These are phyloP conservation scores for Drosophila prosaltans DNA, from an alignment of 1,140 invertebrate species.

Conservation along the genomic window DNA sequence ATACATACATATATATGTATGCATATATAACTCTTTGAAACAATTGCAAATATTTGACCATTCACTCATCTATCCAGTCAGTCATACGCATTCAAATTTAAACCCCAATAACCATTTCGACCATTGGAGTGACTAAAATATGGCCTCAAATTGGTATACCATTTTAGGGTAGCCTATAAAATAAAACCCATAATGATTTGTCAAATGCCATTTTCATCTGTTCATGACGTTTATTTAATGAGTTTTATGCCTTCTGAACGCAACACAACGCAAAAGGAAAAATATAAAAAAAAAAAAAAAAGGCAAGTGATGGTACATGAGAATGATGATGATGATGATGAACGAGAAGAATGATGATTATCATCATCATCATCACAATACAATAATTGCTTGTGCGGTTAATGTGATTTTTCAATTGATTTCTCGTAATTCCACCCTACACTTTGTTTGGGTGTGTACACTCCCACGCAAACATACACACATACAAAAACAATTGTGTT, in stretches of 20 bases:
- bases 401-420: slow-evolving; percentile 68
- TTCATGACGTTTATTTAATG: slow-evolving; percentile 61
- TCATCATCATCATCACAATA: slow-evolving; percentile 53
- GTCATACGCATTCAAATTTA: not conserved
- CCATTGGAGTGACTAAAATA: slow-evolving; percentile 1
- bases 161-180: slow-evolving; percentile 51
- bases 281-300: not conserved
- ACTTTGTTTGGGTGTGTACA: not conserved
- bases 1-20: not conserved
- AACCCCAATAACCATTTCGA: not conserved
- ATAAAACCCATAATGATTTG: slow-evolving; percentile 57
- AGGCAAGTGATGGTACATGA: not conserved
- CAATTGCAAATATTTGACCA: not conserved
- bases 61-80: not conserved
- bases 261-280: not conserved
- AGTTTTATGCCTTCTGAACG: slow-evolving; percentile 48
- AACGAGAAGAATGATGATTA: slow-evolving; percentile 21
- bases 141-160: slow-evolving; percentile 48
- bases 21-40: not conserved
- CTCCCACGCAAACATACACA: no score
- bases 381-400: slow-evolving; percentile 54
- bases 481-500: slow-evolving; percentile 1
- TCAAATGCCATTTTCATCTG: slow-evolving; percentile 62
- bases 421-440: slow-evolving; percentile 32
- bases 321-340: slow-evolving; percentile 4